A percentile compares a stretch with the other conserved stretches of the same genome.
phyloP scores from a whole-genome alignment of 2,888 invertebrate species.

The Polydesmus complanatus region DNA sequence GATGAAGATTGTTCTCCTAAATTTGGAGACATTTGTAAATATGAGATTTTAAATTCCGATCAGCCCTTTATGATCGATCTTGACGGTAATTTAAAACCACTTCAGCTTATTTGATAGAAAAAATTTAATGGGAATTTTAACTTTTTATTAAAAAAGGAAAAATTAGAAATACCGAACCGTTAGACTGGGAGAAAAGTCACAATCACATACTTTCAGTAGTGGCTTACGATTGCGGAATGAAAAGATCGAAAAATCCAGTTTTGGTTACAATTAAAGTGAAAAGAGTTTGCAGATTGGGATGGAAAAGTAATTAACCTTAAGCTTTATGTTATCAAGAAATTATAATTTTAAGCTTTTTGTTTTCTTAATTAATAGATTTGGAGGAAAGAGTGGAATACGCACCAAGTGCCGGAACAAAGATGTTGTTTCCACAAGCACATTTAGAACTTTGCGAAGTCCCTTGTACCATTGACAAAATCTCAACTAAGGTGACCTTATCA shows the following conservation, averaged over 20 bases:
- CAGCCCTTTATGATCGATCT: slow-evolving; percentile 83
- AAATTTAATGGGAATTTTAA: not conserved
- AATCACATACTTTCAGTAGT: slow-evolving; percentile 94
- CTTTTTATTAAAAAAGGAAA: slow-evolving; percentile 39
- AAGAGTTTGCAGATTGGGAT: slow-evolving; percentile 60
- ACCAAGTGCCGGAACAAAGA: slow-evolving; percentile 63
- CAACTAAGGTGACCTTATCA: slow-evolving; percentile 46
- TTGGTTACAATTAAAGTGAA: slow-evolving; percentile 92
- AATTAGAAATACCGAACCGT: slow-evolving; percentile 82
- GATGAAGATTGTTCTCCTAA: slow-evolving; percentile 92
- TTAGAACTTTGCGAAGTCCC: slow-evolving; percentile 44
- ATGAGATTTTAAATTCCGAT: slow-evolving; percentile 83
- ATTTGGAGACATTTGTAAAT: slow-evolving; percentile 92
- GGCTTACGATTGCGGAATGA: slow-evolving; percentile 95
- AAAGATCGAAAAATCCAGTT: slow-evolving; percentile 69
- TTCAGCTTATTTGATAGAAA: not conserved
- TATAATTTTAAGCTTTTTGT: slow-evolving; percentile 11
- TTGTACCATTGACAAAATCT: slow-evolving; percentile 33
- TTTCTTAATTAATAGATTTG: slow-evolving; percentile 44
- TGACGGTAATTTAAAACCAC: slow-evolving; percentile 46
- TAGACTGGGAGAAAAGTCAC: slow-evolving; percentile 83
- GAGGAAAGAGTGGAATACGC: slow-evolving; percentile 75
- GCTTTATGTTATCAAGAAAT: not conserved
- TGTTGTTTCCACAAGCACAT: slow-evolving; percentile 61
- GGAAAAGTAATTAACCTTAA: slow-evolving; percentile 46